These are phyloP conservation scores for Amia ocellicauda DNA, from an alignment of 2,113 vertebrate genomes.

Conservation along the genomic window DNA sequence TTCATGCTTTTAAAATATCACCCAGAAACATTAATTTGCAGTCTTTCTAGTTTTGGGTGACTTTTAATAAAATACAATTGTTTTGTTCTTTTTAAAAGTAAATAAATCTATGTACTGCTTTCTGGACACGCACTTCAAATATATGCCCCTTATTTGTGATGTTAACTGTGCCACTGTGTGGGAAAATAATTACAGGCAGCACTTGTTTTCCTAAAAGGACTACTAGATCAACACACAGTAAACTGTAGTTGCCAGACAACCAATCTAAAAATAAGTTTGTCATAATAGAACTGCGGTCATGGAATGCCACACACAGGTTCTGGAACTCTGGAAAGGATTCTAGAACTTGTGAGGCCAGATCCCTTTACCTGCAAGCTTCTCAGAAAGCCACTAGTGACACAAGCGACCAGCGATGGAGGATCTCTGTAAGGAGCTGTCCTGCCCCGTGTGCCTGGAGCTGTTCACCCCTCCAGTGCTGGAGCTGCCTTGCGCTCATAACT, in stretches of 20 bases:
- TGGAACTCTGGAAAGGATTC: neutral
- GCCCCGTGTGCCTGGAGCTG: slow-evolving; percentile 31
- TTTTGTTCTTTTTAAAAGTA: too few relatives aligned
- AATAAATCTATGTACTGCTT: too few relatives aligned
- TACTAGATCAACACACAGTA: neutral
- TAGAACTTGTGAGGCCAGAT: neutral
- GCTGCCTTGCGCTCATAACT: slow-evolving; percentile 36
- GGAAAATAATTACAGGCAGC: too few relatives aligned
- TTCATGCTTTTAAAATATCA: too few relatives aligned
- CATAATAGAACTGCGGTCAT: neutral
- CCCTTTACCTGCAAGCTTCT: neutral
- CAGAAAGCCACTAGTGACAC: neutral
- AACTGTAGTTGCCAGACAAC: neutral
- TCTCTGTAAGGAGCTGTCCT: slow-evolving; percentile 18
- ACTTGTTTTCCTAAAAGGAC: neutral
- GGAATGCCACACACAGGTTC: neutral
- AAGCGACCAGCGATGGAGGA: slow-evolving; percentile 19
- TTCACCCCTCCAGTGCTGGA: slow-evolving; percentile 29
- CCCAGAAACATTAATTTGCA: too few relatives aligned
- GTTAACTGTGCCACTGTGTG: too few relatives aligned
- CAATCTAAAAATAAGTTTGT: neutral
- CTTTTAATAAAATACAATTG: too few relatives aligned
- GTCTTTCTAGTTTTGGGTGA: too few relatives aligned
- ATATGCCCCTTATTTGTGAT: too few relatives aligned
- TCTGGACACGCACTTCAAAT: too few relatives aligned